Evolutionary conservation across 2,113 vertebrate species (phyloP).

Genomic region (Marmota flaviventris): DNA sequence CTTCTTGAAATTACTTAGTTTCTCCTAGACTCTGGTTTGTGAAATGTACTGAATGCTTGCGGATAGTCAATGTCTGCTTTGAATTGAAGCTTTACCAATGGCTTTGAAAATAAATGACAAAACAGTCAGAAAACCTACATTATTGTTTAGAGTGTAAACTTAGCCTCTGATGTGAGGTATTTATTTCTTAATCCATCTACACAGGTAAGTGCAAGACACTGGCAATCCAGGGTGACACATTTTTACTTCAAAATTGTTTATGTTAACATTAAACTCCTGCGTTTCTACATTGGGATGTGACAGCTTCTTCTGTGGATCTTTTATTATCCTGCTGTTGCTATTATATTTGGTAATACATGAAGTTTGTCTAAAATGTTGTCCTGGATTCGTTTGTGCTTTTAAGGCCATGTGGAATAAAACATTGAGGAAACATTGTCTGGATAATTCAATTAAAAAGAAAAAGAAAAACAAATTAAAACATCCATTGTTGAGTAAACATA

Average conservation of each 20-base stretch:
- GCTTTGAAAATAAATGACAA: slow-evolving; percentile 11
- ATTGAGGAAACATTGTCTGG: background rate
- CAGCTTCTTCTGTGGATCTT: background rate
- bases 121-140: background rate
- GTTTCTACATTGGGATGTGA: slow-evolving; percentile 17
- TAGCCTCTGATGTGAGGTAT: background rate
- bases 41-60: slow-evolving; percentile 15
- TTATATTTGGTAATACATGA: slow-evolving; percentile 54
- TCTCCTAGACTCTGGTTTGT: background rate
- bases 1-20: slow-evolving; percentile 54
- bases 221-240: background rate
- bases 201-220: background rate
- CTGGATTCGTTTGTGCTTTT: background rate
- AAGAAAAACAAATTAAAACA: background rate
- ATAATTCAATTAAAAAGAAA: background rate
- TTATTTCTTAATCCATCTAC: slow-evolving; percentile 30
- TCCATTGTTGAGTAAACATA: slow-evolving; percentile 6
- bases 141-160: background rate
- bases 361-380: slow-evolving; percentile 33
- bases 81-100: background rate
- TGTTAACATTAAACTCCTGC: slow-evolving; percentile 31
- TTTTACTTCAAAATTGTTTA: slow-evolving; percentile 5
- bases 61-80: background rate
- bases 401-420: background rate
- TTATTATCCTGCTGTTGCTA: background rate